A percentile compares a stretch with the other conserved stretches of the same genome.
phyloP scores from a whole-genome alignment of 2,888 invertebrate genomes.

The Cistogaster globosa region DNA sequence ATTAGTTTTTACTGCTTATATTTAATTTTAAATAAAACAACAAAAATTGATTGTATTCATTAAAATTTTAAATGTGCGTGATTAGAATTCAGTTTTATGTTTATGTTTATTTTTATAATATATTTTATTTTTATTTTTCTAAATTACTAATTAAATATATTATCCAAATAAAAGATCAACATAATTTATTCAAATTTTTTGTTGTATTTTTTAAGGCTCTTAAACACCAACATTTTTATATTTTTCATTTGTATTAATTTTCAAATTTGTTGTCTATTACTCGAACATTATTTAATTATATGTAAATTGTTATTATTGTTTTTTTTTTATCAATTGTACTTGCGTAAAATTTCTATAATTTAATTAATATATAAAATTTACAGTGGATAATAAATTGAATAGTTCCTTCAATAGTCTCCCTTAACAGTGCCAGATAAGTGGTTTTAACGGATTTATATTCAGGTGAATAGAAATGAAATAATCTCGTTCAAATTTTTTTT shows the following conservation, averaged over 20 bases:
- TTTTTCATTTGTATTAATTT: constrained; percentile 66
- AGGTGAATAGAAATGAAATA: too few species aligned
- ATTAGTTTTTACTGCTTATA: constrained; percentile 19
- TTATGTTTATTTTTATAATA: constrained; percentile 31
- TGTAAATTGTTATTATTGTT: constrained; percentile 34
- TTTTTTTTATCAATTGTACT: constrained; percentile 45
- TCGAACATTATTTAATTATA: constrained; percentile 34
- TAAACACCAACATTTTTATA: constrained; percentile 55
- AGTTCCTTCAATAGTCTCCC: neutral
- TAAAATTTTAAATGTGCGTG: constrained; percentile 62
- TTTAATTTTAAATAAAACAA: constrained; percentile 27
- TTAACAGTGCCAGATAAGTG: too few species aligned
- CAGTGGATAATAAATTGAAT: neutral
- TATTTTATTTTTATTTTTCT: constrained; percentile 21
- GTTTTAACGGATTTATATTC: too few species aligned
- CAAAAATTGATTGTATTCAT: constrained; percentile 58
- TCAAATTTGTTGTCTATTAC: neutral
- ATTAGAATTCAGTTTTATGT: constrained; percentile 53
- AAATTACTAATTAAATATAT: constrained; percentile 69
- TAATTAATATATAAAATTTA: constrained; percentile 59
- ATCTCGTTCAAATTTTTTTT: too few species aligned
- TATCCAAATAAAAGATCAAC: constrained; percentile 68
- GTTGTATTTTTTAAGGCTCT: constrained; percentile 26
- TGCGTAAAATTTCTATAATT: constrained; percentile 67
- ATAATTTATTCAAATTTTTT: constrained; percentile 58